Conservation (phyloP, 2,797 vertebrate species). For the Otolemur crassicaudatus region DNA sequence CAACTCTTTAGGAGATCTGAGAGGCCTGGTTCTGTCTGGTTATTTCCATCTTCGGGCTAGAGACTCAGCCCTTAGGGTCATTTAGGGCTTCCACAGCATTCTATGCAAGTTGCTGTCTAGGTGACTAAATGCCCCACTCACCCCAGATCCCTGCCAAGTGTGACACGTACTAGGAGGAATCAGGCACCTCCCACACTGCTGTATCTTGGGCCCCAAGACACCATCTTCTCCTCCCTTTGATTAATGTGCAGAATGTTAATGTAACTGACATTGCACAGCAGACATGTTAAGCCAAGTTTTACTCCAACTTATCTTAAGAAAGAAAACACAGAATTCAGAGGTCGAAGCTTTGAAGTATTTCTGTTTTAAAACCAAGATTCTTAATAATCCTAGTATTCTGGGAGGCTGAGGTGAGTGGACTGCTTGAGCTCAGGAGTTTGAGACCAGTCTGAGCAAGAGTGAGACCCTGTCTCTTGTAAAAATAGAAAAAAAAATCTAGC, state of each 20-base stretch:
- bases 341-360: background rate
- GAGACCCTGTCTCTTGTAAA: too few relatives aligned
- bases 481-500: too few relatives aligned
- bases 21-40: background rate
- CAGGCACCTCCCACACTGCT: background rate
- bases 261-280: background rate
- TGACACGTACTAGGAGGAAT: background rate
- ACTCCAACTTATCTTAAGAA: conserved; percentile 41
- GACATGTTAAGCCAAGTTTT: background rate
- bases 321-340: conserved; percentile 40
- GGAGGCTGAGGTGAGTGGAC: too few relatives aligned
- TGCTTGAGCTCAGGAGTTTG: too few relatives aligned
- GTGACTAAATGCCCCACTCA: background rate
- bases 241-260: background rate
- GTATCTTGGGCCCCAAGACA: background rate
- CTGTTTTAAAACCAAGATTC: conserved; percentile 39
- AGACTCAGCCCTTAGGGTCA: background rate
- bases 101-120: background rate
- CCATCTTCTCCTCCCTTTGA: background rate
- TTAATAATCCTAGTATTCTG: background rate
- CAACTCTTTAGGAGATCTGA: background rate
- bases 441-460: too few relatives aligned
- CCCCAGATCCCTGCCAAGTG: conserved; percentile 8
- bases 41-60: background rate
- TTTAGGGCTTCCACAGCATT: background rate